These are phyloP conservation scores for Melanerpes aurifrons DNA, from an alignment of 2,113 vertebrate genomes.

Conservation along the genomic window DNA sequence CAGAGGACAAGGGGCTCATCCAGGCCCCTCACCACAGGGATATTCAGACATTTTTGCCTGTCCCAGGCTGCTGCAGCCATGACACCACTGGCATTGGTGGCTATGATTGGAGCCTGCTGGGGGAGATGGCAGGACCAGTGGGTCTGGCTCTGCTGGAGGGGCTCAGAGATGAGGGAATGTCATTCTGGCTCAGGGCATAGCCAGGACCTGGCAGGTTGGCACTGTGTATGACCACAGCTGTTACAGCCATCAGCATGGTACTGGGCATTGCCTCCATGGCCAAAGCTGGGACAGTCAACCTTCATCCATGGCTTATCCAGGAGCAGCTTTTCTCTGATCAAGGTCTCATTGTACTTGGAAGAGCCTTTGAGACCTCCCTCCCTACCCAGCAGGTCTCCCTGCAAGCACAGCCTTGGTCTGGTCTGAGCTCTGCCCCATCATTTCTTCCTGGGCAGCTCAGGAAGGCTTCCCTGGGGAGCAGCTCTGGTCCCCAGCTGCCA, in stretches of 20 bases:
- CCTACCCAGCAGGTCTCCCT: neutral
- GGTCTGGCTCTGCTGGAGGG: neutral
- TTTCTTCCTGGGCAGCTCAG: neutral
- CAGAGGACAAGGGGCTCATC: neutral
- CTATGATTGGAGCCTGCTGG: neutral
- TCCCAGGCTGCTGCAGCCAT: rapidly evolving
- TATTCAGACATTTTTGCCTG: neutral
- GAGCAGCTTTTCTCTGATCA: neutral
- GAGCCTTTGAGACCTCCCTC: neutral
- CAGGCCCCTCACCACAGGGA: neutral
- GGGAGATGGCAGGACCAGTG: rapidly evolving
- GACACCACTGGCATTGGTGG: rapidly evolving
- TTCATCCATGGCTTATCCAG: neutral
- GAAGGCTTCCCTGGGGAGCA: neutral
- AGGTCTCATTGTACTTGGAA: neutral
- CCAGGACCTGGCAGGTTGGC: neutral
- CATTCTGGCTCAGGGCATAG: too few species aligned
- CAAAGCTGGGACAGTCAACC: neutral
- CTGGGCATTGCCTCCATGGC: rapidly evolving
- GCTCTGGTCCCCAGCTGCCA: neutral
- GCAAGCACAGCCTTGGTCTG: neutral
- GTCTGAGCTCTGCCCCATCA: rapidly evolving
- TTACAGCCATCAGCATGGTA: rapidly evolving
- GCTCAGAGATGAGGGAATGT: rapidly evolving
- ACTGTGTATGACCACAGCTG: neutral